Base-by-base conservation (phyloP, 2,797 vertebrate species). In the Pangasius djambal region DNA sequence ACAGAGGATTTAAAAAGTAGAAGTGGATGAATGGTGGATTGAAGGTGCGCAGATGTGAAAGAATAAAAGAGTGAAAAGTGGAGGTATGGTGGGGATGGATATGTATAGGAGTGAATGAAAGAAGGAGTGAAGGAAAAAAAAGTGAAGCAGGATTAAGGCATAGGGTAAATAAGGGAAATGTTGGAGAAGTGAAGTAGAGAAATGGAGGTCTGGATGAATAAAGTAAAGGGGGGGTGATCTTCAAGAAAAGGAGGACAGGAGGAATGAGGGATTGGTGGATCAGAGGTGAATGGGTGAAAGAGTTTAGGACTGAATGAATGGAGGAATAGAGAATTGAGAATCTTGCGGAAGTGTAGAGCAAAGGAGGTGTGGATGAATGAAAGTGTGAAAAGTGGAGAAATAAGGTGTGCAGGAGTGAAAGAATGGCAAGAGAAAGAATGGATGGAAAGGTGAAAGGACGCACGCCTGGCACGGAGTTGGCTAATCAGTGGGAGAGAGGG, bases 121-220 rank as follows among this genome's bases (percentile, higher is more conserved):
- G 22, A 44, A 18, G 78, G 18, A 9, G 48, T 4, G 1, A 20
- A 25, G 31, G 31, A 0, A 59, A 48, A 63, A 57, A 25, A 63
- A 15, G 75, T 63, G 44, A 67, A 50, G 6, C n/a, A 5, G 15
- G 13, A 10, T 12, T 34, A 22, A 57, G 52, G 55, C 4, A 25
- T 44, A 28, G 25, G 10, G 72, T 48, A 25, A 48, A 48, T 1
- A 75, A 75, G 10, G 40, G 20, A 72, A 37, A 8, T 20, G 18
- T 70, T 70, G 22, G 13, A 31, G 65, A 9, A 72, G 34, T 40
- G 75, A 52, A 52, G 48, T 78, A 52, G 31, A 55, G 63, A 81
- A 22, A 55, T 92, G 88, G 92, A 86, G 65, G 88, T 88, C 75
- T 69, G 86, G 91, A 91, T 28, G 40, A 50, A 37, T 16, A n/a